Base-by-base conservation (phyloP, 2,888 invertebrate genomes). In the Drosophila testacea region DNA sequence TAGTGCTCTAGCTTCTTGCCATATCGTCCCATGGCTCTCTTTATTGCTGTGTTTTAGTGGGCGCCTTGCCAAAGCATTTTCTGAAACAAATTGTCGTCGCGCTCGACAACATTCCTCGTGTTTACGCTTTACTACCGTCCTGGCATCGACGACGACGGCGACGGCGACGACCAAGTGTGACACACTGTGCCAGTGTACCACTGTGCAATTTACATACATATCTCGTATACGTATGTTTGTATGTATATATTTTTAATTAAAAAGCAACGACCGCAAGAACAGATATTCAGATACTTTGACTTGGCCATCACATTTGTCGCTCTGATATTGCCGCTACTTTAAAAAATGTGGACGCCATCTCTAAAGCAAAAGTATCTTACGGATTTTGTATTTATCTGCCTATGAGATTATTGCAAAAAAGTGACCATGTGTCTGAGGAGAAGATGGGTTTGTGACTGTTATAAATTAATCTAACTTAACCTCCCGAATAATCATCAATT, bases 61-160 rank as follows among this genome's bases (percentile, higher is more conserved):
- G 90, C 90, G 81, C 70, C 38, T 69, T 81, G 90, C 90, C 90
- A 90, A 57, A 90, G 76, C 90, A 82, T 89, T 83, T 90, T 88
- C 76, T 82, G 76, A 87, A 90, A 91, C 90, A 90, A 91, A 90
- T 90, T 90, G 86, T 90, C 90, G 91, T 88, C 89, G 91, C 82
- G 89, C 91, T 90, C 90, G 86, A 90, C 91, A 89, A 90, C 83
- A 91, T 91, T 91, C 90, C 89, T 73, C 73, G 69, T 78, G 88
- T 78, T 88, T 83, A 83, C 79, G 85, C 69, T 54, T 70, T 79
- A 77, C 85, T 77, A 73, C 80, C 77, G 69, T 69, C 67, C 73
- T 77, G 62, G 56, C 80, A 57, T 47, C 47, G 32, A 36, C 38
- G 32, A n/a, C 65, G 11, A 46, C 63, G 34, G 22, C 61, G 27